Conservation (phyloP, 2,888 invertebrate genomes). For the Scaptomyza reducta region DNA sequence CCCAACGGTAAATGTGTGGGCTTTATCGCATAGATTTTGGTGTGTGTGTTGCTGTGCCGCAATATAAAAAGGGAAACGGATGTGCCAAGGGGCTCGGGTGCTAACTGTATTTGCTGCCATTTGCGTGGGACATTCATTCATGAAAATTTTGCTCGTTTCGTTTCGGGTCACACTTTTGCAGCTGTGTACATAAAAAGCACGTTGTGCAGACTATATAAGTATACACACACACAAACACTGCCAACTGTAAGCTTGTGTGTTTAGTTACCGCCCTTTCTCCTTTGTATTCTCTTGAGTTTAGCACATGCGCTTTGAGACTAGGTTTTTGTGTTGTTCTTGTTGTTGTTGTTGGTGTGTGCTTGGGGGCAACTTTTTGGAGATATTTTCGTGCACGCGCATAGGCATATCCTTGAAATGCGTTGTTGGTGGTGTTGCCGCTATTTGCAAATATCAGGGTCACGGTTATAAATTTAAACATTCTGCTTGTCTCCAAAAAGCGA, state of each 20-base stretch:
- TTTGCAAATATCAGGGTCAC: constrained; percentile 82
- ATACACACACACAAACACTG: constrained; percentile 5
- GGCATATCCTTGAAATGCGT: constrained; percentile 74
- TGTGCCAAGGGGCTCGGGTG: constrained; percentile 8
- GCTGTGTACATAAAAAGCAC: constrained; percentile 50
- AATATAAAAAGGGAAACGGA: neutral
- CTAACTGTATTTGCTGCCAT: constrained; percentile 42
- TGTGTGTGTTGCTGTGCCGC: neutral
- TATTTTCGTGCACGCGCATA: constrained; percentile 76
- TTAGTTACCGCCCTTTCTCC: constrained; percentile 10
- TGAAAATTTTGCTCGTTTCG: constrained; percentile 72
- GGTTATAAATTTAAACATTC: constrained; percentile 82
- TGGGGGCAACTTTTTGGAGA: constrained; percentile 68
- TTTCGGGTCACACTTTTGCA: constrained; percentile 60
- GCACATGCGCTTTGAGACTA: constrained; percentile 43
- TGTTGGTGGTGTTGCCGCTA: constrained; percentile 31
- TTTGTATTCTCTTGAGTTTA: constrained; percentile 15
- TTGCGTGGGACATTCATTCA: constrained; percentile 83
- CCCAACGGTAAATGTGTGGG: constrained; percentile 45
- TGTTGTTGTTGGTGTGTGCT: constrained; percentile 23
- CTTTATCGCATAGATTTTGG: constrained; percentile 26
- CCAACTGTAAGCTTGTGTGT: constrained; percentile 28
- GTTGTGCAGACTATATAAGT: constrained; percentile 33
- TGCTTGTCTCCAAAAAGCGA: constrained; percentile 77
- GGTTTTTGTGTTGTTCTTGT: neutral